Base-by-base conservation (phyloP, 2,888 invertebrate genomes). In the Drosophila aldrichi region DNA sequence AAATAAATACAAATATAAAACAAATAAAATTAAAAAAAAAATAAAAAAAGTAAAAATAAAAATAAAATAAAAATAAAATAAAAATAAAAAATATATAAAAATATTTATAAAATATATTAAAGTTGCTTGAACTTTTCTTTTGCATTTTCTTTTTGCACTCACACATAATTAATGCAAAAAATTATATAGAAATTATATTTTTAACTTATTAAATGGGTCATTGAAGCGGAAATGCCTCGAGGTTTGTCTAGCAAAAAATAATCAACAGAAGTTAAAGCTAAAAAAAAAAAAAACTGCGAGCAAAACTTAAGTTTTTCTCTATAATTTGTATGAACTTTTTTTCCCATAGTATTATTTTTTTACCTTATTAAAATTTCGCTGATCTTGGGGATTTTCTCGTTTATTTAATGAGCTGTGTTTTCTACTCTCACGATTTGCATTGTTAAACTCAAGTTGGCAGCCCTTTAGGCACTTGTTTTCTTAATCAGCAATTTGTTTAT, bases 191-290 rank as follows among this genome's bases (percentile, higher is more conserved):
- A 57, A 29, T 14, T n/a, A 32, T 10, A 46, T 46, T 46, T 46
- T n/a, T 7, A 7, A 6, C 20, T 29, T 22, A 3, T 40, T 22
- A 62, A 62, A 41, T 70, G 44, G 73, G 70, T 64, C 70, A 70
- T 57, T 64, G 73, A 64, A 54, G 52, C 64, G 73, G 56, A 70
- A 71, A 72, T 46, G 46, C 36, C 29, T 41, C 44, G 51, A 54
- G 46, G 41, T 41, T 52, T 43, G 20, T 2, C 18, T 5, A 34
- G 55, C 43, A 62, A 62, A 63, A 51, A 51, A 40, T 12, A 44
- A 29, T n/a, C n/a, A n/a, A n/a, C n/a, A 38, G n/a, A 18, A 29
- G 5, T 18, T 29, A 36, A 22, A 12, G 12, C 20, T 5, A 43
- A 40, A 51, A 25, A 22, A 51, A 29, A n/a, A 20, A n/a, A 38